These are phyloP conservation scores for Amphiprion percula DNA, from an alignment of 2,113 vertebrate species.

Conservation along the genomic window DNA sequence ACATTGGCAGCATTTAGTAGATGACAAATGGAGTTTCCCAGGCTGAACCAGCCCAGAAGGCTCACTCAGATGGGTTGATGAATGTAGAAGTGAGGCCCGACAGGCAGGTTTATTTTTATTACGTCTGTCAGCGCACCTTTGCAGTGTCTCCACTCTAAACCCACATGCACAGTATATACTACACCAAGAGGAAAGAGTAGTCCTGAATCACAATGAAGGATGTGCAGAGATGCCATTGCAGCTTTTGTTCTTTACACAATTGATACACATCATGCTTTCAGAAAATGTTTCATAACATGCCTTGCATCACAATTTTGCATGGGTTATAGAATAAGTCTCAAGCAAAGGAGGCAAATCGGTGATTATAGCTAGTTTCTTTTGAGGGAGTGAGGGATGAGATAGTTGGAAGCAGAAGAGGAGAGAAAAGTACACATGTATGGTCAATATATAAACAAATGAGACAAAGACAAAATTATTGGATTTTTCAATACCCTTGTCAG, in stretches of 20 bases:
- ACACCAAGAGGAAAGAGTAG: constrained; percentile 57
- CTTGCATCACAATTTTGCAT: constrained; percentile 21
- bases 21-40: constrained; percentile 81
- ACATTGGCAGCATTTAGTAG: constrained; percentile 76
- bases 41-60: constrained; percentile 74
- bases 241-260: constrained; percentile 3
- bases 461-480: background rate
- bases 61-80: constrained; percentile 92
- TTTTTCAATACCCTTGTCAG: background rate
- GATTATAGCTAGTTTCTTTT: constrained; percentile 65
- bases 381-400: background rate
- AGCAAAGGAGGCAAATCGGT: constrained; percentile 36
- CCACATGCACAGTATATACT: constrained; percentile 81
- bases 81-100: constrained; percentile 90
- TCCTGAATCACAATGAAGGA: constrained; percentile 49
- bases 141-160: constrained; percentile 73
- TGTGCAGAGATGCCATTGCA: background rate
- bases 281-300: constrained; percentile 5
- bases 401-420: background rate
- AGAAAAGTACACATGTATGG: background rate
- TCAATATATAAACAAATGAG: constrained; percentile 10
- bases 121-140: constrained; percentile 88
- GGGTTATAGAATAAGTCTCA: background rate
- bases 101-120: constrained; percentile 96
- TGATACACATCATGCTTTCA: constrained; percentile 3